These are phyloP conservation scores for Parazoanthus darwini DNA, from an alignment of 92 coral and sea anemone genomes.

Conservation along the genomic window DNA sequence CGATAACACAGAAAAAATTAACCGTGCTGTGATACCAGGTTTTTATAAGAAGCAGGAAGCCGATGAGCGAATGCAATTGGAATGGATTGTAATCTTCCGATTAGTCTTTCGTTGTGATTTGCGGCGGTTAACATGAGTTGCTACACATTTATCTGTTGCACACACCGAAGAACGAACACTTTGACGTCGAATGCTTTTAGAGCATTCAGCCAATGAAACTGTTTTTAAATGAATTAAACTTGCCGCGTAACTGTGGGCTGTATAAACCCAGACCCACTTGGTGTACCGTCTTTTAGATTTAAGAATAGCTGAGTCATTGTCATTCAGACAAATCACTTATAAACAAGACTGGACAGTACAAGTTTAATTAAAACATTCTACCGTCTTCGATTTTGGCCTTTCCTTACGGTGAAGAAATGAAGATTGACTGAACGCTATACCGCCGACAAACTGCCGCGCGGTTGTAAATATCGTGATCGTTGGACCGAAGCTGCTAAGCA, in stretches of 20 bases:
- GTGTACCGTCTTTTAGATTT: slow-evolving; percentile 2
- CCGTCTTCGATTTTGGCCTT: slow-evolving; percentile 2
- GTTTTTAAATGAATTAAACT: background rate
- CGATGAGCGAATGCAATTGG: background rate
- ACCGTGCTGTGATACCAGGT: background rate
- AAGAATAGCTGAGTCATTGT: background rate
- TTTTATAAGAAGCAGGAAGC: background rate
- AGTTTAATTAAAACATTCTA: background rate
- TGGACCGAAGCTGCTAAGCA: slow-evolving; percentile 5
- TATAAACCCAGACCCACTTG: background rate
- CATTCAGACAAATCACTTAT: slow-evolving; percentile 8
- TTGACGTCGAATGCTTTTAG: background rate
- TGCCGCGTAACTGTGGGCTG: slow-evolving; percentile 1
- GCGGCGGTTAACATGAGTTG: background rate
- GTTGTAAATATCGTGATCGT: background rate
- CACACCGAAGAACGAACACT: slow-evolving; percentile 1
- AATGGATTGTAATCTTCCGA: background rate
- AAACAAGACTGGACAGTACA: slow-evolving; percentile 10
- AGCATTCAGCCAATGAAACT: background rate
- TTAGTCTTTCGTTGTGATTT: background rate
- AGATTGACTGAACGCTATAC: background rate
- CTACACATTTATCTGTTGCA: background rate
- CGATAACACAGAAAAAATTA: background rate
- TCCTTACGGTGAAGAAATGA: slow-evolving; percentile 6
- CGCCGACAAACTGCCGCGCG: slow-evolving; percentile 5